phyloP scores from a whole-genome alignment of 2,797 vertebrate species.

The Psittacula echo region DNA sequence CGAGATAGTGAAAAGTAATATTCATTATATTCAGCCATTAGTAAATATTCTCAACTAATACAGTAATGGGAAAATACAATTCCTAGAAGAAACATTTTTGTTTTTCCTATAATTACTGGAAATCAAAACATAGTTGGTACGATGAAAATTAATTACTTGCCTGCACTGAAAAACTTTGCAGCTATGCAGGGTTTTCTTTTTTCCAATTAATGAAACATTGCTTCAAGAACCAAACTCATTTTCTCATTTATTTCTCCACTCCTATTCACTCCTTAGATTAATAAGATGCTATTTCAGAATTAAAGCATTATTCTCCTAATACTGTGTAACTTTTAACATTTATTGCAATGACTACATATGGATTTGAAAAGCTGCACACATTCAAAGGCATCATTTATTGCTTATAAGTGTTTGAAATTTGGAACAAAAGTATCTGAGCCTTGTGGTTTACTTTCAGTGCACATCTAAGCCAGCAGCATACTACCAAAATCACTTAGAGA shows the following conservation, averaged over 20 bases:
- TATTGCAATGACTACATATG: neutral
- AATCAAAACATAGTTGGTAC: neutral
- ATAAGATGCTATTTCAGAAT: neutral
- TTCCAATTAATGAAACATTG: neutral
- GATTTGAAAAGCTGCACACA: neutral
- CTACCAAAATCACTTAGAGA: neutral
- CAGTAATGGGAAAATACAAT: neutral
- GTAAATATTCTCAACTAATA: constrained; percentile 19
- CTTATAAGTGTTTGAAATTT: neutral
- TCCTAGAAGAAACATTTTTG: neutral
- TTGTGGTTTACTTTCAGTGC: neutral
- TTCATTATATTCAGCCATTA: neutral
- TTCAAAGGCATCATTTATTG: neutral
- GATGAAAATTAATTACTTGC: neutral
- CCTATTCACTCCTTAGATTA: neutral
- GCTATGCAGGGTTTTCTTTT: neutral
- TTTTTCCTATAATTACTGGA: neutral
- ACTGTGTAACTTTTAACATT: neutral
- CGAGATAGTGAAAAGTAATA: neutral
- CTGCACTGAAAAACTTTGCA: neutral
- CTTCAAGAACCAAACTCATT: neutral
- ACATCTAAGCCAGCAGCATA: neutral
- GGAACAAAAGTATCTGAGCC: neutral
- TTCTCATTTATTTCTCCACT: neutral
- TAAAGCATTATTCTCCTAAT: neutral